Evolutionary conservation across 37 sponge, comb jelly and placozoan species (phyloP), one percentile per base, ranked within the genome.

Genomic region (Bolinopsis microptera): DNA sequence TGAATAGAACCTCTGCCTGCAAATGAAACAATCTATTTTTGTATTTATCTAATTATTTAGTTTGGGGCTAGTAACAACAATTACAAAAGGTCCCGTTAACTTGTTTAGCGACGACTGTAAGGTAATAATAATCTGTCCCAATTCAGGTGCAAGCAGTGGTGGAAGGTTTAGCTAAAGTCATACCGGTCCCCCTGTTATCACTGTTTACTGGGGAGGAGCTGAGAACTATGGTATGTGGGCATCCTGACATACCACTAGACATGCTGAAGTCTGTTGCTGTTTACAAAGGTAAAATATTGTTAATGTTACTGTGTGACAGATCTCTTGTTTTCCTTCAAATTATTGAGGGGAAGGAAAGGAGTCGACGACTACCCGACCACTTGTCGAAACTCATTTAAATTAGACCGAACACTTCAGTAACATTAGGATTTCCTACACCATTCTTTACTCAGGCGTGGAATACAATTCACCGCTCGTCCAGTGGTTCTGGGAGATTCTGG

Each of bases 401-500:
- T n/a, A n/a, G n/a, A n/a, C n/a, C n/a, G 16, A 70, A n/a, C 21
- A 9, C 26, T 70, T 24, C 74, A 70, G 30, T 22, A 24, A 70
- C 74, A 70, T 8, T 70, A 70, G 26, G 16, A 61, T 61, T 61
- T 61, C 68, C 68, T 61, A 61, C 9, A 21, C 18, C n/a, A n/a
- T n/a, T n/a, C 61, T 48, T 48, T 18, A 48, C 74, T 26, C 26
- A 70, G 74, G 74, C 74, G 74, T 70, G 74, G 74, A 70, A n/a
- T 26, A 24, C 3, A 70, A 22, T 3, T 70, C 28, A 3, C 26
- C 74, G 25, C 30, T 70, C 2, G 74, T 70, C 16, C 74, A 70
- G 74, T 97, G 98, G 98, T 98, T 98, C 94, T 98, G 98, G 98
- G 95, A 96, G 70, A 95, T 96, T 25, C 94, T 98, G 94, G 97